Base-by-base conservation (phyloP, 2,113 vertebrate species). In the Grallaria varia region DNA sequence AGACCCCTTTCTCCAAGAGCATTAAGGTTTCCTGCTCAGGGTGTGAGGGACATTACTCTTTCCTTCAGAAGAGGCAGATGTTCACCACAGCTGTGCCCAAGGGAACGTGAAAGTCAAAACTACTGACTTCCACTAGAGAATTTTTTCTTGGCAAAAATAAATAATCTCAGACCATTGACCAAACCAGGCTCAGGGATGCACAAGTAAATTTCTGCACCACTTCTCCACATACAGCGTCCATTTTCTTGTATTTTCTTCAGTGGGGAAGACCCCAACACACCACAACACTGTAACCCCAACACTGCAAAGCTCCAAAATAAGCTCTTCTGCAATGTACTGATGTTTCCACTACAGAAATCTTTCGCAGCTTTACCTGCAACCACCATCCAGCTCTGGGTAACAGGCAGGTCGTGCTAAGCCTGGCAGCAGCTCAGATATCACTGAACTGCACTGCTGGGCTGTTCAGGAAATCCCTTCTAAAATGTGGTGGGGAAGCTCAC, bases 261-360 rank as follows among this genome's bases (percentile, higher is more conserved):
- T 0, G 3, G 64, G 44, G 7, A 83, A 66, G 28, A 30, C 15
- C 33, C 18, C 3, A 4, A 16, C 16, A 37, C 0, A 16, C 17
- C 45, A 15, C 3, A 10, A 63, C 3, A 12, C 0, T 21, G 12
- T 45, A 55, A 47, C 8, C 14, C 1, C 2, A 52, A 28, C 0
- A 63, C 3, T 3, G 6, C 21, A 81, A 77, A 27, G 14, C 14
- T 18, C 50, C 13, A 19, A 47, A 55, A 40, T 4, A 33, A 47
- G 10, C 33, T 21, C 50, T 31, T 62, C 10, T 9, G 9, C 47
- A 35, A 68, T 28, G 49, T 19, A 72, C 2, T 60, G 53, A 42
- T 31, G 62, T 20, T 58, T 42, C 6, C 27, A 69, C 12, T 40
- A 14, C 8, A 6, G 20, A 42, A 58, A 52, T 1, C 4, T 27